Conservation (phyloP, 1,140 invertebrate species). For the Meloidogyne floridensis region DNA sequence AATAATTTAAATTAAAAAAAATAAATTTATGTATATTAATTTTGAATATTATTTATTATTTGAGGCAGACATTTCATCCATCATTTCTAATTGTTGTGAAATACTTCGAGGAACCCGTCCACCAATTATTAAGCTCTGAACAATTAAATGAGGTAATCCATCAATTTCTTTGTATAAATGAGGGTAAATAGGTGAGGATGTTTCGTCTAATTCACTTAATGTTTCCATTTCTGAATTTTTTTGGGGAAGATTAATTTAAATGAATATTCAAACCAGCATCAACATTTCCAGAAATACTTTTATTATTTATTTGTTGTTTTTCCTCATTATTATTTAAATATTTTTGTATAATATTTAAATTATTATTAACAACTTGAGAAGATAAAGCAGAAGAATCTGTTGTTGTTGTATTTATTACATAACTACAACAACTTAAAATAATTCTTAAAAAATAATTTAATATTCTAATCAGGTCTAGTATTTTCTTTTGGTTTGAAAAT, state of each 20-base stretch:
- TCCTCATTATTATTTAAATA: not conserved
- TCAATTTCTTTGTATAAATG: slow-evolving; percentile 19
- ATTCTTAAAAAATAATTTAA: not conserved
- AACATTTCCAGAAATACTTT: not conserved
- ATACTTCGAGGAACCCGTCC: slow-evolving; percentile 26
- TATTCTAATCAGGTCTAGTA: not conserved
- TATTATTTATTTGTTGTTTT: not conserved
- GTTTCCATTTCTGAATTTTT: not conserved
- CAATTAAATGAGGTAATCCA: not conserved
- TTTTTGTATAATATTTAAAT: not conserved
- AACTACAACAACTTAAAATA: not conserved
- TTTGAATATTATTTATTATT: not conserved
- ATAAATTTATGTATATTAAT: too few relatives aligned
- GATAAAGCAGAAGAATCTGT: not conserved
- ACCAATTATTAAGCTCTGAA: not conserved
- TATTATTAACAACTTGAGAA: too few relatives aligned
- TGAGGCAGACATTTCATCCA: slow-evolving; percentile 12
- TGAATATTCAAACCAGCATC: not conserved
- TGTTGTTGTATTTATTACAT: slow-evolving; percentile 16
- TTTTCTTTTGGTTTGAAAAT: not conserved
- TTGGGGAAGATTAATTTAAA: not conserved
- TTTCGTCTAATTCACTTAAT: not conserved
- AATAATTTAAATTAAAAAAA: too few relatives aligned
- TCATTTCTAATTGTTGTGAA: slow-evolving; percentile 28
- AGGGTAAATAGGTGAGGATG: slow-evolving; percentile 2